Conservation (phyloP, 2,113 vertebrate species). For the human (Homo sapiens) region DNA sequence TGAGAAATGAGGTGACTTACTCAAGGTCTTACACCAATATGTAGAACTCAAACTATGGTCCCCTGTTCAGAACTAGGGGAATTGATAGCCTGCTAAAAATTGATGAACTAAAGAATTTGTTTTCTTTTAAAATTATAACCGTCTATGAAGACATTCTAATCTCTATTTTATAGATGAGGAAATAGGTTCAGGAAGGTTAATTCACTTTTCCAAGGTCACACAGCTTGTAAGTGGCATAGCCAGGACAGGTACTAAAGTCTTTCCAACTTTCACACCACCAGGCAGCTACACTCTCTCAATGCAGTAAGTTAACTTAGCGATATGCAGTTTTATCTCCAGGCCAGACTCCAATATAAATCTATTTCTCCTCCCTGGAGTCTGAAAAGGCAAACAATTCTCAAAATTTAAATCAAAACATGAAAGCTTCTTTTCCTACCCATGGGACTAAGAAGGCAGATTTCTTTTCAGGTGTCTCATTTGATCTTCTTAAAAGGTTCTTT, state of each 20-base stretch:
- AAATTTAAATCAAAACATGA: conserved; percentile 51
- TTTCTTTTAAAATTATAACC: not conserved
- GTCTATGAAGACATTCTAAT: not conserved
- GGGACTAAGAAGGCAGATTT: conserved; percentile 13
- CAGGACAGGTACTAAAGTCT: not conserved
- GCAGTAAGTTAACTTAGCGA: not conserved
- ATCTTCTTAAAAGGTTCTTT: conserved; percentile 66
- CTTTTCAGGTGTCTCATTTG: conserved; percentile 52
- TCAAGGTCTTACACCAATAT: not conserved
- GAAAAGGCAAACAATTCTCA: conserved; percentile 25
- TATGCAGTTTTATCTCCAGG: not conserved
- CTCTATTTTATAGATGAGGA: not conserved
- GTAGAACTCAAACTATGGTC: not conserved
- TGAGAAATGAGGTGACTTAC: not conserved
- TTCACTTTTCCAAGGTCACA: not conserved
- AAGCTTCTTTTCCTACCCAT: conserved; percentile 33
- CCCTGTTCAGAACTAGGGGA: not conserved
- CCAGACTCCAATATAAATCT: not conserved
- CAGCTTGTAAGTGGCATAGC: not conserved
- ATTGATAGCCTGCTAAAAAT: not conserved
- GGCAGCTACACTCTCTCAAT: not conserved
- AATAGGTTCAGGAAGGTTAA: not conserved
- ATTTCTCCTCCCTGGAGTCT: not conserved
- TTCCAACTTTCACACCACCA: not conserved
- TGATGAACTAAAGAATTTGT: not conserved